Evolutionary conservation across 1,140 invertebrate genomes (phyloP), one percentile per base, ranked within the genome.

Genomic region (Gryon sp.): DNA sequence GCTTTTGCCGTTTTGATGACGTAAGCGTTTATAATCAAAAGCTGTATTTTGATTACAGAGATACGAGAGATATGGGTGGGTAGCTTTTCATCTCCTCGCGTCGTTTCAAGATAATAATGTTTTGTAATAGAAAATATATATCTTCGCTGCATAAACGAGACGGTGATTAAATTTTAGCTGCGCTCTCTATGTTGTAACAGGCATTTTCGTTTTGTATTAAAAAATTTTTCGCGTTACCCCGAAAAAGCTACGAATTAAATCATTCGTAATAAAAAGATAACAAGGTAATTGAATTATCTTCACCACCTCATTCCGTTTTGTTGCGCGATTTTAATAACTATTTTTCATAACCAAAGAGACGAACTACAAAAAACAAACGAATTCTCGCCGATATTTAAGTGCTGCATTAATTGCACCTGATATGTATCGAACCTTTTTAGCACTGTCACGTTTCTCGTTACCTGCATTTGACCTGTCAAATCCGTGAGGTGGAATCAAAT

Each of bases 41-140:
- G 20, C 24, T 18, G 50, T 63, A 63, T 63, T 52, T 63, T 52
- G 24, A 63, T 63, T 52, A 43, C 24, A 34, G 16, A 22, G 14
- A 52, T 9, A 63, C 26, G 12, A n/a, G 0, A 3, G 14, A n/a
- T 38, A 32, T 45, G 34, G 1, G 4, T 11, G 16, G 22, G 7
- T n/a, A n/a, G n/a, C n/a, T 52, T 63, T 41, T 63, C 34, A 41
- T 63, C 15, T 50, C 26, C 14, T 32, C 22, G 24, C 34, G 5
- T 62, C 16, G 30, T 41, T 36, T 62, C 2, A 22, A 46, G 9
- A 15, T 14, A 26, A 24, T 38, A 7, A 22, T 28, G 14, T 62
- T 46, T 62, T 48, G 19, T 48, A 38, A 22, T 62, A 38, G 43
- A 48, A 62, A 48, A 59, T 59, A 34, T 59, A 59, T 59, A n/a